These are phyloP conservation scores for Hedychridium roseum DNA, from an alignment of 2,888 invertebrate species.

Conservation along the genomic window DNA sequence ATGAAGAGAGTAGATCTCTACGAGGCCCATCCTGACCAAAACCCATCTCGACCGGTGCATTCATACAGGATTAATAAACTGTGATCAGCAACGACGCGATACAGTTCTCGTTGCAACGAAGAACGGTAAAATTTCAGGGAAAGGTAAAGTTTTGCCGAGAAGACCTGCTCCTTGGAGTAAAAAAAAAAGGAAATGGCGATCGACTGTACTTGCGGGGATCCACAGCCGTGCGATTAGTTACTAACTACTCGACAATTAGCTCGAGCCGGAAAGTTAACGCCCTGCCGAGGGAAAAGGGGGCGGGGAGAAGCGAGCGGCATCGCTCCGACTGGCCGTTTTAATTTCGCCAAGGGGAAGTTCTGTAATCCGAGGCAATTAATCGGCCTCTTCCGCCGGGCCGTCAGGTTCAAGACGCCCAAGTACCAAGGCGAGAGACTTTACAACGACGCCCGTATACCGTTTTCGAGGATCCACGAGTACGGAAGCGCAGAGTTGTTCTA, in stretches of 20 bases:
- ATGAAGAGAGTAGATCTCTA: constrained; percentile 38
- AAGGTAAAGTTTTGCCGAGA: constrained; percentile 11
- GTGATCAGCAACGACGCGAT: no score
- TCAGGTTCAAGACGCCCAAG: constrained; percentile 32
- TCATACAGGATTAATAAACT: constrained; percentile 1
- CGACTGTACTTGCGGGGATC: neutral
- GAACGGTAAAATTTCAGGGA: constrained; percentile 2
- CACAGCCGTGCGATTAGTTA: constrained; percentile 15
- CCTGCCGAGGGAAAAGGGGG: neutral
- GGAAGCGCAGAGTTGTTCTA: constrained; percentile 38
- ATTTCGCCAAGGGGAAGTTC: neutral
- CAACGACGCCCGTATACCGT: constrained; percentile 26
- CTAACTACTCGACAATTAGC: constrained; percentile 27
- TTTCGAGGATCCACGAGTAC: constrained; percentile 28
- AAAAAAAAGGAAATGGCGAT: no score
- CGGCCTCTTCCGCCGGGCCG: neutral
- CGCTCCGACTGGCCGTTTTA: no score
- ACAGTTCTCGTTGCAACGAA: neutral
- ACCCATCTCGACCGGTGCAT: constrained; percentile 38
- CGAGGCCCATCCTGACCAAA: constrained; percentile 32
- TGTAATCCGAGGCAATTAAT: constrained; percentile 21
- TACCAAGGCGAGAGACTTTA: constrained; percentile 28
- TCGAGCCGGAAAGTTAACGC: constrained; percentile 6
- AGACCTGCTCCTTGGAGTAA: neutral
- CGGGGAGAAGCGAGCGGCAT: neutral